Evolutionary conservation across 2,113 vertebrate species (phyloP).

Genomic region (Corythornis vintsioides): DNA sequence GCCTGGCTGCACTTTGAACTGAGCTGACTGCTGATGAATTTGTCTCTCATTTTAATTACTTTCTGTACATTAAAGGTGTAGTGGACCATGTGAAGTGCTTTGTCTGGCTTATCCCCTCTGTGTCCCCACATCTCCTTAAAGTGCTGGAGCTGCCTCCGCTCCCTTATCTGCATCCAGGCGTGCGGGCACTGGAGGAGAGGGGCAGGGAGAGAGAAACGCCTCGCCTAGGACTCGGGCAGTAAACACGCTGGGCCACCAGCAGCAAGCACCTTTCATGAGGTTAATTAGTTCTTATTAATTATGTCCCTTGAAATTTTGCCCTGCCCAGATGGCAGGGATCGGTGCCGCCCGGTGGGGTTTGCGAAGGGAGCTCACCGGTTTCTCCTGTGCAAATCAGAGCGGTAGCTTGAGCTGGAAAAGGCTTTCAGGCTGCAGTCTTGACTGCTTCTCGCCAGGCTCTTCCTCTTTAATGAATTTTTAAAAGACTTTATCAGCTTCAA

Average conservation of each 20-base stretch:
- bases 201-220: neutral
- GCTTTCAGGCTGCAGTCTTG: neutral
- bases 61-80: constrained; percentile 38
- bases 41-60: constrained; percentile 57
- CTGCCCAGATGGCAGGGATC: neutral
- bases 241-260: neutral
- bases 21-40: constrained; percentile 36
- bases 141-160: neutral
- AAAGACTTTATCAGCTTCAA: neutral
- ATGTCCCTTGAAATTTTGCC: neutral
- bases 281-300: constrained; percentile 57
- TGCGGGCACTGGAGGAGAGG: neutral
- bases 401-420: rapidly evolving
- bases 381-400: neutral
- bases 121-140: neutral
- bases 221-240: neutral
- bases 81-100: constrained; percentile 41
- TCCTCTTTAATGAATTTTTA: constrained; percentile 18
- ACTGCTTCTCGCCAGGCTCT: neutral
- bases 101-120: neutral
- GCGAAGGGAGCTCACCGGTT: neutral
- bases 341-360: neutral
- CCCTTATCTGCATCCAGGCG: neutral
- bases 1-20: constrained; percentile 5
- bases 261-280: neutral